Evolutionary conservation across 2,797 vertebrate genomes (phyloP).

Genomic region (Poecilia velifera): DNA sequence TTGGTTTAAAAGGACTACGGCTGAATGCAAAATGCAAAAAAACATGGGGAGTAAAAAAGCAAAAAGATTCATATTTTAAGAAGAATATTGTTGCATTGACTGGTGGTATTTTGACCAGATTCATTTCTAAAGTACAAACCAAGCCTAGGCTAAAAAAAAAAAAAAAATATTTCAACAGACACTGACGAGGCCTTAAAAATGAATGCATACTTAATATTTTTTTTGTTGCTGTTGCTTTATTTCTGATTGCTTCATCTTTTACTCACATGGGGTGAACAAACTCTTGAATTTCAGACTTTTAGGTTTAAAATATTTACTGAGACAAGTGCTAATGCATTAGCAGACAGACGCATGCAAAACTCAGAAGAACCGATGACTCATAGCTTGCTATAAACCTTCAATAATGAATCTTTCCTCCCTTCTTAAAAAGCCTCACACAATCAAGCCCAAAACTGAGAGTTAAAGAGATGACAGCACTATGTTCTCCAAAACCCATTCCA

Average conservation of each 20-base stretch:
- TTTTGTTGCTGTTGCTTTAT: not conserved
- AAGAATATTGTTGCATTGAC: not conserved
- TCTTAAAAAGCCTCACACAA: constrained; percentile 56
- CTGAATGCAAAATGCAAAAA: not conserved
- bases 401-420: constrained; percentile 70
- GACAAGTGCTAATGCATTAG: not conserved
- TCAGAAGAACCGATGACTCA: constrained; percentile 53
- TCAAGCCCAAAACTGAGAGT: constrained; percentile 21
- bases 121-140: not conserved
- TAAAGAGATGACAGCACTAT: constrained; percentile 10
- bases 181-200: not conserved
- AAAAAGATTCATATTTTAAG: not conserved
- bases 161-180: not conserved
- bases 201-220: not conserved
- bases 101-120: not conserved
- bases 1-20: not conserved
- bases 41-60: not conserved
- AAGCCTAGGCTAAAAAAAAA: constrained; percentile 6
- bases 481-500: constrained; percentile 7
- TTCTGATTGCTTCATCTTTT: not conserved
- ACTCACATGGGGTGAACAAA: not conserved
- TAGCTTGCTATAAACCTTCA: constrained; percentile 59
- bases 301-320: constrained; percentile 7
- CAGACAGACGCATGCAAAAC: constrained; percentile 1
- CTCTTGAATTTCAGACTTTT: not conserved